phyloP scores from a whole-genome alignment of 2,113 vertebrate genomes.

The Emydura subglobosa region DNA sequence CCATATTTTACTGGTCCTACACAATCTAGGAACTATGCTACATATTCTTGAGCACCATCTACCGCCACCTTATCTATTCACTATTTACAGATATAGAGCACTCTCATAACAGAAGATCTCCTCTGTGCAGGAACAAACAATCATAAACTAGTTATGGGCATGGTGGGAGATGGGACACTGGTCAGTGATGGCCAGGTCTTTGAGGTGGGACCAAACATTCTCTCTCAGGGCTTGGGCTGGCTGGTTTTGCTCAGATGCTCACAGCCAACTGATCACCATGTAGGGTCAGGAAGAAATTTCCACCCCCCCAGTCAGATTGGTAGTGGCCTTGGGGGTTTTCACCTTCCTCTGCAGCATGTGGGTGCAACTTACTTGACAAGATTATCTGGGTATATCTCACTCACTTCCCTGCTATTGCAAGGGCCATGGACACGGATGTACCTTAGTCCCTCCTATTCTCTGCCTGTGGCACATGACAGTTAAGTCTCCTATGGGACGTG shows the following conservation, averaged over 20 bases:
- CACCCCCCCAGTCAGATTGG: not conserved
- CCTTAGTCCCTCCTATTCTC: not conserved
- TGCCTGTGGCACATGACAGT: not conserved
- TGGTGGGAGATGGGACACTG: not conserved
- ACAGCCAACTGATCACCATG: not conserved
- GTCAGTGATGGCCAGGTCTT: not conserved
- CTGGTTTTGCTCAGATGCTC: not conserved
- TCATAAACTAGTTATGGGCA: not conserved
- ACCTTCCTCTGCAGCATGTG: not conserved
- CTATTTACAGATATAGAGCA: not conserved
- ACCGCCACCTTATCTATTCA: not conserved
- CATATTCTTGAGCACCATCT: not conserved
- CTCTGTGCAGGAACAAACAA: not conserved
- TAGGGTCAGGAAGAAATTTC: not conserved
- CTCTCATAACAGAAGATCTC: not conserved
- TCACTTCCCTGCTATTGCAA: too few species aligned
- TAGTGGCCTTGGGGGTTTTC: not conserved
- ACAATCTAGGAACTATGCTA: not conserved
- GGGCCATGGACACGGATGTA: not conserved
- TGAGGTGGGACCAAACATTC: not conserved
- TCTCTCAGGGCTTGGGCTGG: not conserved
- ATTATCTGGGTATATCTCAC: not conserved
- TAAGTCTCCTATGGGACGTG: not conserved
- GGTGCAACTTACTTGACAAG: not conserved
- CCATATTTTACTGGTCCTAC: not conserved